Conservation (phyloP, 2,888 invertebrate species). For the Erannis defoliaria region DNA sequence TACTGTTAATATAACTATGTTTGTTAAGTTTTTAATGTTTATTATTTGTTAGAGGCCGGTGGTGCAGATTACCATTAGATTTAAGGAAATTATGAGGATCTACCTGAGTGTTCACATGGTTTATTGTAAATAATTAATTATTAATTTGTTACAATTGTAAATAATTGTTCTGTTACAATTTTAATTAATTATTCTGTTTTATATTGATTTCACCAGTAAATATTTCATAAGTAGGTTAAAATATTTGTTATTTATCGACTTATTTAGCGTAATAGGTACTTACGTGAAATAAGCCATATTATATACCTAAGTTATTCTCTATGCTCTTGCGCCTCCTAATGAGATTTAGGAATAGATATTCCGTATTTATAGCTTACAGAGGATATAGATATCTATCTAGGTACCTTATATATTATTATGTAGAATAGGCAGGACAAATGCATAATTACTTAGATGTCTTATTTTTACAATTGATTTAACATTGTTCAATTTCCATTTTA, state of each 20-base stretch:
- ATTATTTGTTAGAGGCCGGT: conserved; percentile 74
- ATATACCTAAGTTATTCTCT: too few relatives aligned
- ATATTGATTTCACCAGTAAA: neutral
- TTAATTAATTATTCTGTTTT: neutral
- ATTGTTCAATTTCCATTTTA: too few relatives aligned
- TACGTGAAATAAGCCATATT: neutral
- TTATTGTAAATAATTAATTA: conserved; percentile 54
- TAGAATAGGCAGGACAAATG: too few relatives aligned
- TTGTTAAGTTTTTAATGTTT: conserved; percentile 42
- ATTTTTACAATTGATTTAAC: too few relatives aligned
- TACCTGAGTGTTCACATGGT: conserved; percentile 74
- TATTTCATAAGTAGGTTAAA: neutral
- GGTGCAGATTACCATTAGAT: conserved; percentile 86
- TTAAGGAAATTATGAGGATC: conserved; percentile 65
- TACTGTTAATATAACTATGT: conserved; percentile 4
- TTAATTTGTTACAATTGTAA: conserved; percentile 33
- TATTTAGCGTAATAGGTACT: too few relatives aligned
- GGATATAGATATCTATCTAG: too few relatives aligned
- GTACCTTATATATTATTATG: too few relatives aligned
- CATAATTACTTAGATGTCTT: too few relatives aligned
- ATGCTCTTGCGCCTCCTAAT: too few relatives aligned
- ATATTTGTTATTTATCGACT: neutral
- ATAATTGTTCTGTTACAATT: conserved; percentile 31
- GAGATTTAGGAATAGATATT: too few relatives aligned
- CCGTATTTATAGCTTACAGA: too few relatives aligned